Conservation (phyloP, 2,113 vertebrate genomes). For the Caracal caracal region DNA sequence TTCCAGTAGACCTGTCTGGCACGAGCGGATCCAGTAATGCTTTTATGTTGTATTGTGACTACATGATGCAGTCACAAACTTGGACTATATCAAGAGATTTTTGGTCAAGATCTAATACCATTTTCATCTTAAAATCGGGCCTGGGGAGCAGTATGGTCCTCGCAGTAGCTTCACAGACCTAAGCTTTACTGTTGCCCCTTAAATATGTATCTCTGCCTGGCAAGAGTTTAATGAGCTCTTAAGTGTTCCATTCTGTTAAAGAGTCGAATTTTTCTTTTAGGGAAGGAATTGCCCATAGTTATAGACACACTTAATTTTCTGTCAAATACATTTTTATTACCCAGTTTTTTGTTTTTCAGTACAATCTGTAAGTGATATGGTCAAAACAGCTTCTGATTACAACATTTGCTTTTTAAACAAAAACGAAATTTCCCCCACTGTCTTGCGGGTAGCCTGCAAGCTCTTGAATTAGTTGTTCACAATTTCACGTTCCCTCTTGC, state of each 20-base stretch:
- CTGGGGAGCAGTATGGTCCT: neutral
- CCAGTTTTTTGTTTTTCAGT: neutral
- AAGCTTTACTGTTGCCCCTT: constrained; percentile 12
- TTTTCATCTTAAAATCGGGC: constrained; percentile 30
- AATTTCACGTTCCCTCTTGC: neutral
- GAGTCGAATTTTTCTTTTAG: neutral
- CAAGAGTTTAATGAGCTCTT: constrained; percentile 9
- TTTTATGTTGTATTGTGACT: constrained; percentile 36
- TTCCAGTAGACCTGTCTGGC: neutral
- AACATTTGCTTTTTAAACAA: constrained; percentile 53
- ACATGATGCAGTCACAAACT: neutral
- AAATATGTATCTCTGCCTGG: constrained; percentile 31
- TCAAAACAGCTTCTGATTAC: constrained; percentile 33
- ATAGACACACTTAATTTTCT: constrained; percentile 34
- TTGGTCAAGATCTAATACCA: neutral
- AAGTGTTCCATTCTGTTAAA: constrained; percentile 44
- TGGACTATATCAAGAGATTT: constrained; percentile 30
- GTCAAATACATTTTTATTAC: constrained; percentile 44
- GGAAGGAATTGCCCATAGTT: constrained; percentile 25
- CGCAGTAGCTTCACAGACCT: neutral
- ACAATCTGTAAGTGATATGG: neutral
- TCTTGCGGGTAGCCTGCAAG: neutral
- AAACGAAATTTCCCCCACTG: neutral
- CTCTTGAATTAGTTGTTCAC: neutral
- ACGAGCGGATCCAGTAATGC: neutral